Percentiles rank a stretch among this genome's conserved stretches.
phyloP scores from a whole-genome alignment of 2,113 vertebrate genomes.

The Ailuropoda melanoleuca region DNA sequence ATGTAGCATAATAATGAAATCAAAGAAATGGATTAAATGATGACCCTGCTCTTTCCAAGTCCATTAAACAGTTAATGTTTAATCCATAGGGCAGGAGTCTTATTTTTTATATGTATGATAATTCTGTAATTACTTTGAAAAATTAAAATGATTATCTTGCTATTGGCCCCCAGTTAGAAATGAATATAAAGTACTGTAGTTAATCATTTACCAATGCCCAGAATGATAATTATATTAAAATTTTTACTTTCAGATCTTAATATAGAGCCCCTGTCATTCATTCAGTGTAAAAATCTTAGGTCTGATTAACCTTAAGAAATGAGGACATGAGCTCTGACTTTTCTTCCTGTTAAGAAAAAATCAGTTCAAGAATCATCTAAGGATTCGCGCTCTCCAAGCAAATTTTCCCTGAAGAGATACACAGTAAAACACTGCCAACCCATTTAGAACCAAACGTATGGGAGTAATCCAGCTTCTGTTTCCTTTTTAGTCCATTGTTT shows the following conservation, averaged over 20 bases:
- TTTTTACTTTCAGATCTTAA: conserved; percentile 56
- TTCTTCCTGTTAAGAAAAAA: conserved; percentile 51
- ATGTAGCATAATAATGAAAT: background rate
- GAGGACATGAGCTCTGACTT: conserved; percentile 7
- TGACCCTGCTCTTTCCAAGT: background rate
- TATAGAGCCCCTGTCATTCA: conserved; percentile 36
- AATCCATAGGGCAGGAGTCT: background rate
- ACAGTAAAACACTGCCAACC: conserved; percentile 48
- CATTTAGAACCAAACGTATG: conserved; percentile 57
- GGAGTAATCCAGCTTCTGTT: conserved; percentile 62
- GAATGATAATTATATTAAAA: conserved; percentile 24
- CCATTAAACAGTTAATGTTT: conserved; percentile 22
- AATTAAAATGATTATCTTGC: conserved; percentile 15
- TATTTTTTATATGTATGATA: conserved; percentile 34
- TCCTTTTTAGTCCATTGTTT: conserved; percentile 67
- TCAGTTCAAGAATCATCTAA: conserved; percentile 55
- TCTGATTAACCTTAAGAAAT: conserved; percentile 46
- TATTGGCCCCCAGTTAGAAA: conserved; percentile 42
- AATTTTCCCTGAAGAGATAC: conserved; percentile 51
- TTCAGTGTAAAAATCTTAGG: background rate
- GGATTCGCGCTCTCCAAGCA: conserved; percentile 43
- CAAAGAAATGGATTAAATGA: conserved; percentile 20
- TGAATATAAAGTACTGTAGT: background rate
- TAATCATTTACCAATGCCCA: conserved; percentile 42
- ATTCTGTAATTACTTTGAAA: conserved; percentile 38